Conservation (phyloP, 2,113 vertebrate species). For the Rissa tridactyla region DNA sequence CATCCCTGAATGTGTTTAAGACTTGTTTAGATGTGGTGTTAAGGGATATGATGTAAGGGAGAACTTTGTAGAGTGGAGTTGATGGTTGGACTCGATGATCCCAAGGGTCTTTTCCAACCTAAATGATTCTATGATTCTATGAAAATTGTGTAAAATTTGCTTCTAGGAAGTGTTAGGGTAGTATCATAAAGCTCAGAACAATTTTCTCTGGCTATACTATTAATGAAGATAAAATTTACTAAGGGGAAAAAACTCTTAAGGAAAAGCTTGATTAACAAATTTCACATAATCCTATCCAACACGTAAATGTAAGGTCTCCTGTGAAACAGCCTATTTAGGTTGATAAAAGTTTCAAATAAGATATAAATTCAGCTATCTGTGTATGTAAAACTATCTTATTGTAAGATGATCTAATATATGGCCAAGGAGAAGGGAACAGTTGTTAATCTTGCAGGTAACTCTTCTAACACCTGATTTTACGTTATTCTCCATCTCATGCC, state of each 20-base stretch:
- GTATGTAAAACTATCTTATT: neutral
- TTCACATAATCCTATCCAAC: neutral
- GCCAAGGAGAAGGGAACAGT: neutral
- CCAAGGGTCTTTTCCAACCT: too few relatives aligned
- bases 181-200: neutral
- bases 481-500: neutral
- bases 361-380: neutral
- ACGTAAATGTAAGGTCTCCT: neutral
- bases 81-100: too few relatives aligned
- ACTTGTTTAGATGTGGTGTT: too few relatives aligned
- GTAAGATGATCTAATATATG: neutral
- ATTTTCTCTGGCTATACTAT: neutral
- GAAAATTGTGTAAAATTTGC: neutral
- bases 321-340: neutral
- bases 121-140: too few relatives aligned
- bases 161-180: neutral
- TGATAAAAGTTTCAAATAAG: neutral
- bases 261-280: neutral
- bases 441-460: neutral
- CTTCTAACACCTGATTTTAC: neutral
- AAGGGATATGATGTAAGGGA: too few relatives aligned
- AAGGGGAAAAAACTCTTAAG: neutral
- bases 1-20: too few relatives aligned
- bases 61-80: too few relatives aligned
- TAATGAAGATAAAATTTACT: neutral